phyloP scores from a whole-genome alignment of 2,888 invertebrate genomes.

The Tenthredo scrophulariae region DNA sequence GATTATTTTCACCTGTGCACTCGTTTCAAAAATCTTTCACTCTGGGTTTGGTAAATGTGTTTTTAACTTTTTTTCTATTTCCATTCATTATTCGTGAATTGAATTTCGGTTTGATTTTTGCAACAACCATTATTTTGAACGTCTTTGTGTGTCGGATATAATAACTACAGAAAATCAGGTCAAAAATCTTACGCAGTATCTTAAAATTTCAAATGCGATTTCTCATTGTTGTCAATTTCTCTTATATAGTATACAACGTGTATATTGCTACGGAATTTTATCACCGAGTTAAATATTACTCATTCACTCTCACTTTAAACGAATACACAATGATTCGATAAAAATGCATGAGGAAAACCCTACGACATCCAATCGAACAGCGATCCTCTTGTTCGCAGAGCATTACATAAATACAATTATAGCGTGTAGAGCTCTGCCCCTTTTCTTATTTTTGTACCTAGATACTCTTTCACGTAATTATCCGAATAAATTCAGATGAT shows the following conservation, averaged over 20 bases:
- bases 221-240: background rate
- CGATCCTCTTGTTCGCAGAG: background rate
- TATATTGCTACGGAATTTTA: background rate
- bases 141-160: background rate
- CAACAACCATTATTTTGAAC: background rate
- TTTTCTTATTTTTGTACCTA: background rate
- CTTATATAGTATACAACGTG: background rate
- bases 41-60: no score
- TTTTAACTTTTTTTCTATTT: background rate
- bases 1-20: background rate
- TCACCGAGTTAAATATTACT: background rate
- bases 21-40: no score
- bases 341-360: background rate
- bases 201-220: background rate
- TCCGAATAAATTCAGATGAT: background rate
- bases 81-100: background rate
- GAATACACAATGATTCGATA: background rate
- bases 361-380: background rate
- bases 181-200: background rate
- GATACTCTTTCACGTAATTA: background rate
- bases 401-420: background rate
- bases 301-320: background rate
- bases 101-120: background rate
- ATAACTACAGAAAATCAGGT: background rate
- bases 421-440: background rate